Evolutionary conservation across 2,888 invertebrate genomes (phyloP), one percentile per base, ranked within the genome.

Genomic region (Erynnis tages): DNA sequence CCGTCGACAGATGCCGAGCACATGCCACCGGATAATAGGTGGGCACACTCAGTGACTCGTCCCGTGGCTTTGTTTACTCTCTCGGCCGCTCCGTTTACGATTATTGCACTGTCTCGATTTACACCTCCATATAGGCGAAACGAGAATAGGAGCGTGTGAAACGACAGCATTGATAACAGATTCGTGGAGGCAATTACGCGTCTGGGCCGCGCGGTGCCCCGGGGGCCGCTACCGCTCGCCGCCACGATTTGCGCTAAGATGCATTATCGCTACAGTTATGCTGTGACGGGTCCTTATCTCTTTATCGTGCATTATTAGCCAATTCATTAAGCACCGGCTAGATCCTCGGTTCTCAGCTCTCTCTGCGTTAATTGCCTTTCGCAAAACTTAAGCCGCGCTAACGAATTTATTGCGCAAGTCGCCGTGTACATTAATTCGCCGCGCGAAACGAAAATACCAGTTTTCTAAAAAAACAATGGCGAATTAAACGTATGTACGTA

Each of bases 1-100:
- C 63, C 71, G 85, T 71, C 77, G 90, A 90, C 89, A 90, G 90
- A 90, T 81, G 84, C 76, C 71, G 61, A 71, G 77, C 90, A 89
- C 76, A 82, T 87, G 87, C 76, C 43, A 30, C 43, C 57, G 63
- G 68, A 73, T 78, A 75, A 74, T 77, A 79, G 77, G 76, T 76
- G 77, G 71, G 78, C 82, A 80, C 49, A 38, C 49, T 79, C 79
- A 67, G 56, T 76, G 78, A 79, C 73, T 68, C 69, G 71, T 70
- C 74, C 68, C 70, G 72, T 61, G 59, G 71, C 63, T 71, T 73
- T 78, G 79, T 80, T 82, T 79, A 64, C 63, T 54, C 56, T 53
- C 57, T 59, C 55, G 53, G 45, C 58, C 53, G 61, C 57, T 30
- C 55, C 63, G 69, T 69, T 74, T 69, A 73, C 71, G 63, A 71